Evolutionary conservation across 2,888 invertebrate species (phyloP).

Genomic region (Trissoscelio sp.): DNA sequence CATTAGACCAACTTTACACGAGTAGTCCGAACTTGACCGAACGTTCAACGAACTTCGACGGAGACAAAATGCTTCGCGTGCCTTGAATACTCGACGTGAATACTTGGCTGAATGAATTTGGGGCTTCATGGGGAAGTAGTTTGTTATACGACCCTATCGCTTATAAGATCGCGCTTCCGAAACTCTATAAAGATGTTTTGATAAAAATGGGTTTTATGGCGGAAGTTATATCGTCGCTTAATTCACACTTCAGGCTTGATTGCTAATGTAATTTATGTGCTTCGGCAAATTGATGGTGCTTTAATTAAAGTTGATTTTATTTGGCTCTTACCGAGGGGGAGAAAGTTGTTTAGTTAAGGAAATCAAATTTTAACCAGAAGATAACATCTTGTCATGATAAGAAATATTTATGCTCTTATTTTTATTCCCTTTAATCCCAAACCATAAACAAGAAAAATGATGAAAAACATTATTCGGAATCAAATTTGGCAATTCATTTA

Average conservation of each 20-base stretch:
- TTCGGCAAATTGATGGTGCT: constrained; percentile 8
- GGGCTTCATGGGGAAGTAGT: constrained; percentile 33
- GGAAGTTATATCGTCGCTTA: constrained; percentile 29
- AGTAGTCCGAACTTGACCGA: constrained; percentile 52
- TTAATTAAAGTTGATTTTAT: constrained; percentile 27
- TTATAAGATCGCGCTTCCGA: constrained; percentile 34
- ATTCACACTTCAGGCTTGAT: constrained; percentile 21
- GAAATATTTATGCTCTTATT: not conserved
- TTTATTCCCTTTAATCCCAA: constrained; percentile 1
- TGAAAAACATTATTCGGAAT: not conserved
- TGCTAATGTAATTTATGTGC: not conserved
- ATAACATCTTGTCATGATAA: constrained; percentile 6
- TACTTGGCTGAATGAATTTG: constrained; percentile 47
- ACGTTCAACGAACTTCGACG: constrained; percentile 53
- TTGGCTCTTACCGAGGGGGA: not conserved
- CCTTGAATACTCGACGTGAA: constrained; percentile 35
- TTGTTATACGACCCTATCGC: constrained; percentile 43
- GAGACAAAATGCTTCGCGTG: constrained; percentile 57
- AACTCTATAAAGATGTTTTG: constrained; percentile 37
- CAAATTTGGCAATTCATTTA: not conserved
- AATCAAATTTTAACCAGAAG: not conserved
- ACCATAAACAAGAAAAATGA: not conserved
- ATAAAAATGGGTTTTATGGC: constrained; percentile 41
- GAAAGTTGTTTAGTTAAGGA: not conserved
- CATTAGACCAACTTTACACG: constrained; percentile 27